phyloP scores from a whole-genome alignment of 2,797 vertebrate genomes.

The Gymnodraco acuticeps region DNA sequence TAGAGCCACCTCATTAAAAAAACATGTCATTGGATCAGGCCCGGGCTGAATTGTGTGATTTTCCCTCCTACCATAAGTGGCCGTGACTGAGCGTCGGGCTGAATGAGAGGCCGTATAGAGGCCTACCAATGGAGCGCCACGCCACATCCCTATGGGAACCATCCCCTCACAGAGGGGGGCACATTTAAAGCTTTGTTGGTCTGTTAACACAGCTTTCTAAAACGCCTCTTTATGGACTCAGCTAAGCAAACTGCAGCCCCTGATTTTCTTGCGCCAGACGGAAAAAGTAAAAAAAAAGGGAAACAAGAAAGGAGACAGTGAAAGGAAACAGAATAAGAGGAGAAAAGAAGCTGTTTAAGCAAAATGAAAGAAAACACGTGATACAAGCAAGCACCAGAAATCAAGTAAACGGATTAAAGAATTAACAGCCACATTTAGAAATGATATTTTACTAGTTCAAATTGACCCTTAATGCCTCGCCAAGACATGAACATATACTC shows the following conservation, averaged over 20 bases:
- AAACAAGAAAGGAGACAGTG: conserved; percentile 15
- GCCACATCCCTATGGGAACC: conserved; percentile 81
- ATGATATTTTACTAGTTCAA: conserved; percentile 26
- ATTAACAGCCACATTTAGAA: conserved; percentile 1
- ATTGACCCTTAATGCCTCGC: neutral
- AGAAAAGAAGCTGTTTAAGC: conserved; percentile 15
- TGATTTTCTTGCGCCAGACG: conserved; percentile 63
- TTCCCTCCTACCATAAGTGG: conserved; percentile 81
- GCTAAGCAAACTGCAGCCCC: conserved; percentile 76
- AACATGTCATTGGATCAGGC: conserved; percentile 85
- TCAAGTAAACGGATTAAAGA: too few species aligned
- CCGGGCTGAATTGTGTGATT: conserved; percentile 79
- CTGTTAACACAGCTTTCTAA: conserved; percentile 82
- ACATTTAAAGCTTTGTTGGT: conserved; percentile 82
- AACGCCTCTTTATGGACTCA: conserved; percentile 82
- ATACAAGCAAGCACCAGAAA: neutral
- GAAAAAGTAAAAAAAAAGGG: conserved; percentile 41
- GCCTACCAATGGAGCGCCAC: conserved; percentile 75
- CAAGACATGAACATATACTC: conserved; percentile 23
- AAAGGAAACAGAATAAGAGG: conserved; percentile 26
- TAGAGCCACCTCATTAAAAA: conserved; percentile 84
- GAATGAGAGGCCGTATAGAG: conserved; percentile 78
- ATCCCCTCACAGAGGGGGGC: conserved; percentile 73
- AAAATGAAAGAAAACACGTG: neutral
- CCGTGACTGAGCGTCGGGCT: conserved; percentile 78